Evolutionary conservation across 2,888 invertebrate species (phyloP), one percentile per base, ranked within the genome.

Genomic region (Drosophila vallismaia): DNA sequence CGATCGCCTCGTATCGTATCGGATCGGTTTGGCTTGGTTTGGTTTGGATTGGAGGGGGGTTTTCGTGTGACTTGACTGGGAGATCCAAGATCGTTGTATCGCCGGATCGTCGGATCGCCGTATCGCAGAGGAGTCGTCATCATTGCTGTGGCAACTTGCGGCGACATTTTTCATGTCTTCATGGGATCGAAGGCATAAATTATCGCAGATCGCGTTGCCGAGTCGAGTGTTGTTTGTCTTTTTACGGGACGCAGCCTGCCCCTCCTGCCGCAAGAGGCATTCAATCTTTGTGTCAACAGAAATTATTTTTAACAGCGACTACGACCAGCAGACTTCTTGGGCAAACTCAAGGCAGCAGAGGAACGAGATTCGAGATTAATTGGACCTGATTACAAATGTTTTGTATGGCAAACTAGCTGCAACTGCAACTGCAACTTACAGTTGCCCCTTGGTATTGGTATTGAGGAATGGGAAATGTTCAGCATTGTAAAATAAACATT

Each of bases 201-300:
- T 84, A 84, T 88, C 75, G 48, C 69, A 76, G 83, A 76, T 72
- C 67, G 68, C 70, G 70, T 76, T 76, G 86, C 63, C 36, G 29
- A 45, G 50, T 26, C 38, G 26, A 29, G 38, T 40, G 63, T 46
- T 64, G 63, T 46, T 38, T 46, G 67, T 66, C 67, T 66, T 66
- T 53, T 64, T 64, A 53, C 66, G 66, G 63, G 12, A 29, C 29
- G 29, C 14, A 38, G 14, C n/a, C 67, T 12, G 14, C 8, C 24
- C 19, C 64, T 28, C 38, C 45, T 48, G 57, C 56, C 54, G 8
- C 64, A 45, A 44, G 48, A 70, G 75, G 72, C 78, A 80, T 84
- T 84, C 88, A 84, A 84, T 88, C 84, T 84, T 88, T 84, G 84
- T 88, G 88, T 84, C 88, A 86, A 88, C 84, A 88, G 80, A 86